Evolutionary conservation across 2,113 vertebrate species (phyloP), one percentile per base, ranked within the genome.

Genomic region (Salvelinus fontinalis): DNA sequence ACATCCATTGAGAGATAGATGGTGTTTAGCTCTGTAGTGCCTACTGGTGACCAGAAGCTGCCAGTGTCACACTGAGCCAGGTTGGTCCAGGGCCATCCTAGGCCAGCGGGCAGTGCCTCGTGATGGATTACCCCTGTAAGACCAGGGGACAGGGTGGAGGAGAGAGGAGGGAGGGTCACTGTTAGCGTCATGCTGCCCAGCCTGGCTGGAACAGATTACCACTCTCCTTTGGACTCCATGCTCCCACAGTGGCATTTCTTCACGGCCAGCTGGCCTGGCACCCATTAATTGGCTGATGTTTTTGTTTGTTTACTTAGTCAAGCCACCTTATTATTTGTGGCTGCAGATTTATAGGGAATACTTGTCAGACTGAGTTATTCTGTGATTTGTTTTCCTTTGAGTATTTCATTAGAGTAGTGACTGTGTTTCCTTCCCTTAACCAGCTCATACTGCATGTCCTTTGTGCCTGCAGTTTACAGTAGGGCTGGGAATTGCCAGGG

Each of bases 61-160:
- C 84, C 77, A 88, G 77, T 84, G 77, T 78, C 73, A 65, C 62
- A 83, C 59, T 64, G 60, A 75, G 76, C 54, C 54, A 57, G 71
- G 83, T 75, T 82, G 82, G 79, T 8, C 75, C 65, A 34, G 24
- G 39, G 34, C 71, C 67, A 67, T 79, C 77, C 81, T 83, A 84
- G 20, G 81, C 73, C 74, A 81, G 13, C 44, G 75, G 86, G 84
- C 77, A 79, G 77, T 73, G 83, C 88, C 89, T 85, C 77, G 85
- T 90, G 90, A 91, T 88, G 88, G 91, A 92, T 93, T 92, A 92
- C 76, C 80, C 73, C 79, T 69, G 48, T 92, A 89, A 93, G 76
- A 87, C 85, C 74, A 18, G 51, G 12, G 51, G 14, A 54, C 51
- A 18, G 51, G 3, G 12, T 54, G 83, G 39, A 44, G 39, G 39